Evolutionary conservation across 2,888 invertebrate genomes (phyloP).

Genomic region (Aphidius colemani): DNA sequence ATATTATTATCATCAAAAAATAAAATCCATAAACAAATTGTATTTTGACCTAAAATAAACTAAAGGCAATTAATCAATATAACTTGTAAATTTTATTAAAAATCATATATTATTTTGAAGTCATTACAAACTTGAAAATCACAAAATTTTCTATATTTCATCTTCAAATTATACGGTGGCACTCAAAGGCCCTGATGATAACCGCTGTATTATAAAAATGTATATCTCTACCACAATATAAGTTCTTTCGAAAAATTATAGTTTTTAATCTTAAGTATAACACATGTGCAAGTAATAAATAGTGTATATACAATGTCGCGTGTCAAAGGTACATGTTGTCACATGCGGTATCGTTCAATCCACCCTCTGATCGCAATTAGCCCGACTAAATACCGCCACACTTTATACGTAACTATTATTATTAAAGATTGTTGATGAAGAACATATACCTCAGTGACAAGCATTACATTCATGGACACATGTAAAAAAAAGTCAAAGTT

Average conservation of each 20-base stretch:
- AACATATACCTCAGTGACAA: not conserved
- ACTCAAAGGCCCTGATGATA: too few species aligned
- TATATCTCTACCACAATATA: too few species aligned
- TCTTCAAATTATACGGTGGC: too few species aligned
- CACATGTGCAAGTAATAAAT: slow-evolving; percentile 42
- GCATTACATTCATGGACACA: not conserved
- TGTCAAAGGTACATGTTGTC: slow-evolving; percentile 43
- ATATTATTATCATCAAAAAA: too few species aligned
- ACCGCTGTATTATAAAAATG: too few species aligned
- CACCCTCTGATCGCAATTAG: slow-evolving; percentile 45
- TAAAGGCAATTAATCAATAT: too few species aligned
- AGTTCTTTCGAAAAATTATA: not conserved
- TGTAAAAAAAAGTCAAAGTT: slow-evolving; percentile 18
- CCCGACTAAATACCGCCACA: slow-evolving; percentile 51
- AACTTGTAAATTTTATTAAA: too few species aligned
- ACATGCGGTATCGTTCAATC: slow-evolving; percentile 29
- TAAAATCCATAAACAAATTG: too few species aligned
- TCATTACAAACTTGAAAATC: too few species aligned
- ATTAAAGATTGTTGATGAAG: slow-evolving; percentile 31
- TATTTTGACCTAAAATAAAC: too few species aligned
- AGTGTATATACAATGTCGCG: slow-evolving; percentile 46
- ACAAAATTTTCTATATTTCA: too few species aligned
- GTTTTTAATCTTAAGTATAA: slow-evolving; percentile 23
- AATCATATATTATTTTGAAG: too few species aligned
- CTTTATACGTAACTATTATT: slow-evolving; percentile 44